These are phyloP conservation scores for Tiliacea citrago DNA, from an alignment of 2,888 invertebrate species.

Conservation along the genomic window DNA sequence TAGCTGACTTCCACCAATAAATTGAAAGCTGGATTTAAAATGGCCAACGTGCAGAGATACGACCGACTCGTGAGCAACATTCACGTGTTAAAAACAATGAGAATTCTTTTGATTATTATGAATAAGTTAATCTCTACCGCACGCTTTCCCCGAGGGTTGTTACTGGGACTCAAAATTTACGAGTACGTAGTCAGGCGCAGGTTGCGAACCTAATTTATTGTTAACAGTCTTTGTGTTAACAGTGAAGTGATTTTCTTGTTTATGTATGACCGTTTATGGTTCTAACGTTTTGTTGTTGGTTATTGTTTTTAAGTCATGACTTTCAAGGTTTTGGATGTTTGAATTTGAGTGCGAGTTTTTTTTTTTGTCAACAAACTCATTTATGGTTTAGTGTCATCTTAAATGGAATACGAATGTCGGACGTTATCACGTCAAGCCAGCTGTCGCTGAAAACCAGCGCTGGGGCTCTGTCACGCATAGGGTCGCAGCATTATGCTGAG, in stretches of 20 bases:
- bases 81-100: slow-evolving; percentile 70
- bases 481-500: no score
- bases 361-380: background rate
- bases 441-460: no score
- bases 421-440: no score
- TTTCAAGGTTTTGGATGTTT: no score
- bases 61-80: slow-evolving; percentile 63
- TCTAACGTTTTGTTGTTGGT: slow-evolving; percentile 4
- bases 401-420: no score
- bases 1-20: slow-evolving; percentile 69
- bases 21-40: slow-evolving; percentile 63
- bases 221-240: slow-evolving; percentile 56
- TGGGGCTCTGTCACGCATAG: no score
- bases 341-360: background rate
- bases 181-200: slow-evolving; percentile 73
- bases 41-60: slow-evolving; percentile 64
- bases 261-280: slow-evolving; percentile 28
- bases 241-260: slow-evolving; percentile 46
- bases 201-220: slow-evolving; percentile 80
- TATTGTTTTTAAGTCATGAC: no score
- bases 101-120: slow-evolving; percentile 74
- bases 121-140: slow-evolving; percentile 78
- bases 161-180: slow-evolving; percentile 83
- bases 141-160: slow-evolving; percentile 81
- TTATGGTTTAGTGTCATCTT: no score